Conservation (phyloP, 2,113 vertebrate species). For the Rhinoderma darwinii region DNA sequence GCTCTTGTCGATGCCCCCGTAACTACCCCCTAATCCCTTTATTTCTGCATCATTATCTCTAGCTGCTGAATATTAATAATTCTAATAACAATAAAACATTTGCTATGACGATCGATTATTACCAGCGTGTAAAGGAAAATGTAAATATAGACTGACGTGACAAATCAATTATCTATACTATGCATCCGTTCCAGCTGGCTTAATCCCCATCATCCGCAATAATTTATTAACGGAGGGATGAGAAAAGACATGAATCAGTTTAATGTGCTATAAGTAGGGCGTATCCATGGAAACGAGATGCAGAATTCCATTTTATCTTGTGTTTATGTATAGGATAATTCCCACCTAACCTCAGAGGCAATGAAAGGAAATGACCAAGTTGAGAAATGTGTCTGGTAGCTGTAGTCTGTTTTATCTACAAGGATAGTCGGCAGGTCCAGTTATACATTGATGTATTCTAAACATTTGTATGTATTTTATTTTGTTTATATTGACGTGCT, state of each 20-base stretch:
- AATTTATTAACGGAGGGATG: constrained; percentile 82
- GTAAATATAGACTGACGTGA: constrained; percentile 63
- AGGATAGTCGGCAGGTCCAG: background rate
- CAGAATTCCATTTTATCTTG: constrained; percentile 72
- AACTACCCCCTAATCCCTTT: constrained; percentile 10
- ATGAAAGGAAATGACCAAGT: constrained; percentile 67
- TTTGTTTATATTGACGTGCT: background rate
- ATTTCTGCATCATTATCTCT: constrained; percentile 37
- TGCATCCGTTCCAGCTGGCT: constrained; percentile 71
- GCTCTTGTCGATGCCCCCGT: background rate
- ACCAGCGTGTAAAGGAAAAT: constrained; percentile 39
- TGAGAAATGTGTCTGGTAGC: constrained; percentile 67
- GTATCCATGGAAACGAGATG: constrained; percentile 80
- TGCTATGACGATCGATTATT: constrained; percentile 47
- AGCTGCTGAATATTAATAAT: background rate
- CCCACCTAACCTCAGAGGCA: constrained; percentile 72
- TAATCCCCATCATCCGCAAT: constrained; percentile 76
- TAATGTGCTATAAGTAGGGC: constrained; percentile 83
- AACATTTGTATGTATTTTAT: background rate
- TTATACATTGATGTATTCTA: background rate
- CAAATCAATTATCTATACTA: constrained; percentile 74
- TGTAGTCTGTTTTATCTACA: background rate
- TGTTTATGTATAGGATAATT: constrained; percentile 80
- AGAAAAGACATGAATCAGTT: constrained; percentile 83
- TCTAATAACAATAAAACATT: constrained; percentile 38